A percentile compares a stretch with the other conserved stretches of the same genome.
Evolutionary conservation across 2,888 invertebrate genomes (phyloP).

Genomic region (Smittia sp.): DNA sequence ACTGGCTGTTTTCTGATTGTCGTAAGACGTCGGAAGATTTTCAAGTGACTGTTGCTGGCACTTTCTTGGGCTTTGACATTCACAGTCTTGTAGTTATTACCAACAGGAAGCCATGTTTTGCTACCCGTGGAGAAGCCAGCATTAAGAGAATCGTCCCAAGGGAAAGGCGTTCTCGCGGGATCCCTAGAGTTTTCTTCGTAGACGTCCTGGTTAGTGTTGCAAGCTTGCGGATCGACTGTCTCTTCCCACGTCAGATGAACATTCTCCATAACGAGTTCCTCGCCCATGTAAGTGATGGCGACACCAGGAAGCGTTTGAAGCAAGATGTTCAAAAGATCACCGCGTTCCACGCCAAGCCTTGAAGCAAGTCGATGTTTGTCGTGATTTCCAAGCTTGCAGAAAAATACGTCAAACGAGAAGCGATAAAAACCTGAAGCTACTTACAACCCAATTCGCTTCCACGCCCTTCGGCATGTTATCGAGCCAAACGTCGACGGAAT

Average conservation of each 20-base stretch:
- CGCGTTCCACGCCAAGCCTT: constrained; percentile 62
- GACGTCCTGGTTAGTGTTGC: constrained; percentile 60
- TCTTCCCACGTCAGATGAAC: constrained; percentile 61
- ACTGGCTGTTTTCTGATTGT: constrained; percentile 56
- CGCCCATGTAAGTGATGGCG: constrained; percentile 66
- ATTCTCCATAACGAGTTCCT: constrained; percentile 78
- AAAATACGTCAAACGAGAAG: no score
- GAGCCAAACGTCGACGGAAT: constrained; percentile 59
- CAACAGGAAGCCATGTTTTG: constrained; percentile 68
- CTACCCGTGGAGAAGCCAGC: constrained; percentile 50
- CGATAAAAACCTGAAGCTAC: no score
- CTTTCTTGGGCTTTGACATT: constrained; percentile 61
- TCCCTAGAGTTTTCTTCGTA: constrained; percentile 62
- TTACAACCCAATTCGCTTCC: constrained; percentile 67
- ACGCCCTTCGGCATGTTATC: constrained; percentile 58
- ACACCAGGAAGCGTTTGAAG: constrained; percentile 59
- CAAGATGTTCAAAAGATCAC: constrained; percentile 66
- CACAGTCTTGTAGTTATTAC: constrained; percentile 58
- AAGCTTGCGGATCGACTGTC: constrained; percentile 64
- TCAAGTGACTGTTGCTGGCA: constrained; percentile 63
- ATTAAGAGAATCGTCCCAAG: constrained; percentile 54
- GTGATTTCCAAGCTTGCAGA: constrained; percentile 58
- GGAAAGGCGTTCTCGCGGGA: constrained; percentile 59
- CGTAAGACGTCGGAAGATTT: constrained; percentile 61
- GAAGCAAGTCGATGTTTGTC: constrained; percentile 55